Evolutionary conservation across 2,888 invertebrate genomes (phyloP).

Genomic region (Mallateleia sp.): DNA sequence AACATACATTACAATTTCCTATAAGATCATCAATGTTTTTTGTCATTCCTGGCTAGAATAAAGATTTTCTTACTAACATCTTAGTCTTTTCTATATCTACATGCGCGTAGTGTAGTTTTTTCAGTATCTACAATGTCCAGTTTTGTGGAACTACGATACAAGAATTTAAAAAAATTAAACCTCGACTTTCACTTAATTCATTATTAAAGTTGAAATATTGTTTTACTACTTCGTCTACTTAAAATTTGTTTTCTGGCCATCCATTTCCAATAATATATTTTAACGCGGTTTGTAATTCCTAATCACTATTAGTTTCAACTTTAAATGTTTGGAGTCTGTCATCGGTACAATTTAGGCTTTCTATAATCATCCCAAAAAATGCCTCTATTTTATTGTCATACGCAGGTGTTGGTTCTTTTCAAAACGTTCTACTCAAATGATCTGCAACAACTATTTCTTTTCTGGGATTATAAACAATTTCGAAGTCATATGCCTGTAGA

Average conservation of each 20-base stretch:
- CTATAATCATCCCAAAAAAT: slow-evolving; percentile 57
- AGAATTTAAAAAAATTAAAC: slow-evolving; percentile 69
- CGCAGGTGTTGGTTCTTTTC: background rate
- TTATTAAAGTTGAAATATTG: slow-evolving; percentile 69
- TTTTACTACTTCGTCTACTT: slow-evolving; percentile 59
- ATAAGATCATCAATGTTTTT: slow-evolving; percentile 63
- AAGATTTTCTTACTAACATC: slow-evolving; percentile 52
- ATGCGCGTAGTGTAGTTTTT: slow-evolving; percentile 71
- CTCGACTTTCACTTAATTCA: slow-evolving; percentile 56
- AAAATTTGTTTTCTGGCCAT: slow-evolving; percentile 71
- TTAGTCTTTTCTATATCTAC: slow-evolving; percentile 70
- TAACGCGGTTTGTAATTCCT: slow-evolving; percentile 56
- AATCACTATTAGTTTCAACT: slow-evolving; percentile 57
- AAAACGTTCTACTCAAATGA: slow-evolving; percentile 49
- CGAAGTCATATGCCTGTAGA: slow-evolving; percentile 55
- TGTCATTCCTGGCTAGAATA: slow-evolving; percentile 71
- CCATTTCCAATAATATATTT: slow-evolving; percentile 62
- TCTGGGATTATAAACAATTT: slow-evolving; percentile 61
- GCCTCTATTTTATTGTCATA: slow-evolving; percentile 63
- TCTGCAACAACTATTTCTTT: slow-evolving; percentile 68
- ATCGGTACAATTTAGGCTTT: slow-evolving; percentile 63
- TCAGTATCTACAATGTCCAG: slow-evolving; percentile 48
- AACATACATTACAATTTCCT: slow-evolving; percentile 54
- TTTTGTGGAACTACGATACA: slow-evolving; percentile 69
- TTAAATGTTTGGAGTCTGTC: slow-evolving; percentile 58